Percentiles rank a stretch among this genome's conserved stretches.
These are phyloP conservation scores for Euborellia annulipes DNA, from an alignment of 1,140 invertebrate genomes.

Conservation along the genomic window DNA sequence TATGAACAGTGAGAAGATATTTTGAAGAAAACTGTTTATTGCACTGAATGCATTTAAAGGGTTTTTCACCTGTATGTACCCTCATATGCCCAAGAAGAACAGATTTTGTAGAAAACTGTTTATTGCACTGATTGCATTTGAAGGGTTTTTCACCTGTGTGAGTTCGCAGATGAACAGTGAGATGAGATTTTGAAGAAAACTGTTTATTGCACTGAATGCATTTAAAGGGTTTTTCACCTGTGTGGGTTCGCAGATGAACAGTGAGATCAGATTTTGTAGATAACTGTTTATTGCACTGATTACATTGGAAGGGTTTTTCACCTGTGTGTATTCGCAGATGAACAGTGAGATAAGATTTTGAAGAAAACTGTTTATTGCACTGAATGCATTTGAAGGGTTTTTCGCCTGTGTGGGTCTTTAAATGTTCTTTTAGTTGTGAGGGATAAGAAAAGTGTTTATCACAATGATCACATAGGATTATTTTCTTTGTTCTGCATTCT, in stretches of 20 bases:
- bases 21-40: no score
- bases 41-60: slow-evolving; percentile 1
- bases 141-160: slow-evolving; percentile 19
- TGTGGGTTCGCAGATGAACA: slow-evolving; percentile 11
- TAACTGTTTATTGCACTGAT: slow-evolving; percentile 8
- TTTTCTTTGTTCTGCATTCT: no score
- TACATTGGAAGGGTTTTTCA: slow-evolving; percentile 11
- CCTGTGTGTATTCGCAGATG: slow-evolving; percentile 6
- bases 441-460: slow-evolving; percentile 13
- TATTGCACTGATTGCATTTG: slow-evolving; percentile 15
- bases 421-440: slow-evolving; percentile 13
- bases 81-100: slow-evolving; percentile 13
- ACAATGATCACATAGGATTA: slow-evolving; percentile 17
- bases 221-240: slow-evolving; percentile 14
- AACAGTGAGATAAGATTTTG: background rate
- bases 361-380: slow-evolving; percentile 3
- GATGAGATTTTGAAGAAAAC: slow-evolving; percentile 13
- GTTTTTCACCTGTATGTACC: slow-evolving; percentile 7
- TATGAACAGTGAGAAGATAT: no score
- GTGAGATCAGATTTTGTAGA: slow-evolving; percentile 6
- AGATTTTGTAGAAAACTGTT: slow-evolving; percentile 12
- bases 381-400: slow-evolving; percentile 4
- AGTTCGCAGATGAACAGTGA: slow-evolving; percentile 17
- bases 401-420: slow-evolving; percentile 8
- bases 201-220: slow-evolving; percentile 15